A percentile compares a stretch with the other conserved stretches of the same genome.
Evolutionary conservation across 2,113 vertebrate genomes (phyloP).

Genomic region (Eretmochelys imbricata): DNA sequence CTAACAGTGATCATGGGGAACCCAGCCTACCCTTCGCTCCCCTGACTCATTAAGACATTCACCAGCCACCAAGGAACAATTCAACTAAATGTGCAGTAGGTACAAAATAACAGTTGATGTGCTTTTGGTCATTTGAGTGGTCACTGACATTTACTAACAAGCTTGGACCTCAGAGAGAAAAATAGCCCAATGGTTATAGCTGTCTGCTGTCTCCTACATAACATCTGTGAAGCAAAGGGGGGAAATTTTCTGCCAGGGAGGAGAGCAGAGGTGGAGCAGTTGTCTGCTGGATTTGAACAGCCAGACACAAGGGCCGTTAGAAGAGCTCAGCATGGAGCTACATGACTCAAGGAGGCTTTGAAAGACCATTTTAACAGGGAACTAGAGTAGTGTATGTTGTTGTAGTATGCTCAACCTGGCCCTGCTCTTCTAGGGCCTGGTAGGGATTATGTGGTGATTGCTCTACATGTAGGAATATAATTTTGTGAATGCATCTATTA

Average conservation of each 20-base stretch:
- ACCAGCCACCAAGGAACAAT: neutral
- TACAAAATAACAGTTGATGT: neutral
- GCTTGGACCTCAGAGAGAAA: neutral
- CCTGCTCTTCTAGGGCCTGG: neutral
- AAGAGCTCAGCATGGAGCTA: neutral
- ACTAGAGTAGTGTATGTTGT: neutral
- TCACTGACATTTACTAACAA: neutral
- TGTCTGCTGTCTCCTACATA: neutral
- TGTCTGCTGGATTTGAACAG: neutral
- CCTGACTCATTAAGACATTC: neutral
- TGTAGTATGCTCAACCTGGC: neutral
- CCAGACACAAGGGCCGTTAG: neutral
- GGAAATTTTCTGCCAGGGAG: neutral
- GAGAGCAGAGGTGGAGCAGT: neutral
- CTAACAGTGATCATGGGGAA: neutral
- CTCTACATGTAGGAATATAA: neutral
- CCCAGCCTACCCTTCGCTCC: neutral
- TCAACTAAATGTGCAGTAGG: neutral
- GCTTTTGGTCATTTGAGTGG: neutral
- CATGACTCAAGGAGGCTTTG: too few species aligned
- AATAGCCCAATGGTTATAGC: neutral
- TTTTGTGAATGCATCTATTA: neutral
- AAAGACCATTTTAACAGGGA: neutral
- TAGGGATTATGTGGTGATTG: neutral
- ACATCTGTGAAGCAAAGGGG: neutral